Percentiles rank a stretch among this genome's conserved stretches.
Evolutionary conservation across 2,113 vertebrate genomes (phyloP).

Genomic region (Mirza zaza): DNA sequence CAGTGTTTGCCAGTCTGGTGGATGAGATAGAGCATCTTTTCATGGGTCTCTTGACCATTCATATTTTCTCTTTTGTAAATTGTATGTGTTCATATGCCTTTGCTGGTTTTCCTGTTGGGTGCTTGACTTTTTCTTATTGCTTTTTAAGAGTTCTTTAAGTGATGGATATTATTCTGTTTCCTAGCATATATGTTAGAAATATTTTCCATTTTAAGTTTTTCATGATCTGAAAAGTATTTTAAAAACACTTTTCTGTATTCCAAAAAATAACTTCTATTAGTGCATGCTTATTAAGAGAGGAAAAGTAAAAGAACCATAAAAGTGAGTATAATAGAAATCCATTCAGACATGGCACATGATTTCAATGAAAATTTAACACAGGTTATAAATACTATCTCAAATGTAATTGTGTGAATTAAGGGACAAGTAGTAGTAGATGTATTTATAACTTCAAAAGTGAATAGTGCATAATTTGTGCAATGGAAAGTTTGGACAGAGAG

Average conservation of each 20-base stretch:
- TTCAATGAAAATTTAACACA: no score
- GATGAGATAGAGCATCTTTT: background rate
- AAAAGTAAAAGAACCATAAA: background rate
- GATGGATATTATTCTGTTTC: background rate
- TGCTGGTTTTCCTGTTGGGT: background rate
- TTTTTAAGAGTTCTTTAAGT: background rate
- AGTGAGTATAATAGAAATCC: background rate
- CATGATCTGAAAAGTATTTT: background rate
- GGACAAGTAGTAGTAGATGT: no score
- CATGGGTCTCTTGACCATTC: background rate
- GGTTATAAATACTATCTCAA: no score
- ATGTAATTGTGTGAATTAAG: no score
- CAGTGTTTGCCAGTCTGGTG: background rate
- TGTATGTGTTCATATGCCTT: background rate
- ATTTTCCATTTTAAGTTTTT: background rate
- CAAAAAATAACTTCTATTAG: background rate
- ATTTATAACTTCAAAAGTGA: no score
- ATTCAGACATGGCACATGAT: no score
- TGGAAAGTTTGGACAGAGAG: no score
- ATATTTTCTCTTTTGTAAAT: background rate
- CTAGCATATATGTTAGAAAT: background rate
- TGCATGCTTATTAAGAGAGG: background rate
- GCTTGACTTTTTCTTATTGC: background rate
- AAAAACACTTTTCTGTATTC: background rate
- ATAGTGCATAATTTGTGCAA: no score